Evolutionary conservation across 2,797 vertebrate species (phyloP), one percentile per base, ranked within the genome.

Genomic region (Parauchenoglanis ngamensis): DNA sequence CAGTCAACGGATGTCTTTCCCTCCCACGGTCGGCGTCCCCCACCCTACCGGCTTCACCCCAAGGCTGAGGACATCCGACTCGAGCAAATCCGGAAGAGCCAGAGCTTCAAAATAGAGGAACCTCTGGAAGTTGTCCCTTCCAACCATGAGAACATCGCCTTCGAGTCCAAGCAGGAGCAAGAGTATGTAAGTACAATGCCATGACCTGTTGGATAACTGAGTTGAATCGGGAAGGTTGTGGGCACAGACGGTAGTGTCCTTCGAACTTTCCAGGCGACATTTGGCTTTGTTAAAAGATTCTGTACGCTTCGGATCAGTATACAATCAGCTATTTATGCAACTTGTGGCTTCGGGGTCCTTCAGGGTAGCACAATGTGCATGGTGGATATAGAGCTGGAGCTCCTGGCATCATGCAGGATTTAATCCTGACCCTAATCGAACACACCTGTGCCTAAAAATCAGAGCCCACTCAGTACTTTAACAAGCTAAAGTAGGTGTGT

Each of bases 61-160:
- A 98, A 97, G 94, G 94, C 96, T 23, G 96, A 97, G 19, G 89
- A 96, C 87, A 95, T 97, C 91, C 94, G 92, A 86, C 96, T 96
- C 90, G 97, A 97, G 86, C 95, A 96, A 77, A 93, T 95, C 92
- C 97, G 96, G 93, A 96, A 96, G 90, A 96, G 93, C 10, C 97
- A 97, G 85, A 96, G 94, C 88, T 97, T 97, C 92, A 97, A 97
- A 92, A 94, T 96, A 3, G 95, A 96, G 87, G 96, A 96, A n/a
- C 94, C 96, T 85, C 96, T 96, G 0, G 96, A 96, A 84, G 92
- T 90, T n/a, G 91, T 94, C 94, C 96, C 95, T 91, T 97, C 94
- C 0, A 97, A 98, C 92, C 97, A 97, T 46, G 94, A 97, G 92
- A 98, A 97, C 94, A 97, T 97, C 90, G 98, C 97, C 93, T 96